Base-by-base conservation (phyloP, 2,888 invertebrate genomes). In the Nemotelus nigrinus region DNA sequence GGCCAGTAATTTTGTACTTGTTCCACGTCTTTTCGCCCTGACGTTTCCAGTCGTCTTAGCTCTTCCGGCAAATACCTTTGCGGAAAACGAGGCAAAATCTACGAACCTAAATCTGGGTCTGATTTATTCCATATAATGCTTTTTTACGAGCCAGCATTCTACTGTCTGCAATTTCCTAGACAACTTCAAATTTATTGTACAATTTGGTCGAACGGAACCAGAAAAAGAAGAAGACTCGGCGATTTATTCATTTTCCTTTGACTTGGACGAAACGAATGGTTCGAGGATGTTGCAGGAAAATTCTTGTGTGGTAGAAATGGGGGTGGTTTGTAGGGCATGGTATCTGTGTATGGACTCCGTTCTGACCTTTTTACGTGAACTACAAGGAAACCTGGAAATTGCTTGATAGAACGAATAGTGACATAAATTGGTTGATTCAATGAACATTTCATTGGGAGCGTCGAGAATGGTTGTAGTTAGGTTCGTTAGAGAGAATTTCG, bases 71-170 rank as follows among this genome's bases (percentile, higher is more conserved):
- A 43, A 7, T 25, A 57, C n/a, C n/a, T 57, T 57, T 57, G 10
- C 45, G 10, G n/a, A 39, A 25, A 50, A 25, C n/a, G 3, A 25
- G 50, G 5, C 50, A 48, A 68, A 68, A 68, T 68, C 50, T 68
- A 68, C 50, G 67, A 68, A 68, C 50, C 67, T 48, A 48, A 68
- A 68, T 68, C 47, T 39, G 67, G 48, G 48, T 48, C 50, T 68
- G 67, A 68, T 68, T 68, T 47, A 68, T 68, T 68, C 50, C 39
- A 50, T 48, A 68, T 68, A 48, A 48, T 48, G 67, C 50, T 39
- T n/a, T 39, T 60, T 39, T 60, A 60, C 60, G 3, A 39, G 39
- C 50, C 50, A 60, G 25, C 60, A 8, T 25, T 63, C 41, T 4
- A 63, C 39, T 63, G 41, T 63, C 39, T 63, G 63, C 25, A 58